A percentile compares a stretch with the other conserved stretches of the same genome.
Evolutionary conservation across 2,888 invertebrate genomes (phyloP).

Genomic region (Dasysyrphus tricinctus): DNA sequence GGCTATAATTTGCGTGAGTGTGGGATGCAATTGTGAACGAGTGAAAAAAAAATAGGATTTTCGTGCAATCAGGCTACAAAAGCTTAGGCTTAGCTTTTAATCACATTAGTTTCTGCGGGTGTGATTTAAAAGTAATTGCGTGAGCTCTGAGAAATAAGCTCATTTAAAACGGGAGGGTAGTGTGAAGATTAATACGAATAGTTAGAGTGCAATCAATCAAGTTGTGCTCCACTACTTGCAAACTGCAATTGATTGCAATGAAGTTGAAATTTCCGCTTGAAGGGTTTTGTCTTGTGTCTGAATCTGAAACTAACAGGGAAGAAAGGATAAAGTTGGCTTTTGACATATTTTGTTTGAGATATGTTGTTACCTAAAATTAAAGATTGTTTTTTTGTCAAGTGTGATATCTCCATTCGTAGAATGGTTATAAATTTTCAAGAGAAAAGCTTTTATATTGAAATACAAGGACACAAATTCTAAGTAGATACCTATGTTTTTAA

Average conservation of each 20-base stretch:
- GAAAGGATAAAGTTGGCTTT: neutral
- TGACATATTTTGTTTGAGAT: neutral
- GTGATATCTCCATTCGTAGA: too few relatives aligned
- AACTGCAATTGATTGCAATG: conserved; percentile 10
- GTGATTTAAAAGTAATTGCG: conserved; percentile 57
- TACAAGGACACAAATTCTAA: too few relatives aligned
- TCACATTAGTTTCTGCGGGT: conserved; percentile 62
- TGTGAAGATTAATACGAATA: neutral
- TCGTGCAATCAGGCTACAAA: conserved; percentile 47
- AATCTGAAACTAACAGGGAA: neutral
- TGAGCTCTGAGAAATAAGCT: conserved; percentile 29
- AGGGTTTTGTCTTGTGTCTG: neutral
- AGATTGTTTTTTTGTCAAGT: too few relatives aligned
- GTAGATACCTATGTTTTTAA: too few relatives aligned
- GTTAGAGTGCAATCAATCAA: conserved; percentile 19
- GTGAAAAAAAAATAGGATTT: conserved; percentile 6
- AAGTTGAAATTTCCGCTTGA: conserved; percentile 6
- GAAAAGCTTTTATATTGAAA: too few relatives aligned
- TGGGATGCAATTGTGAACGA: neutral
- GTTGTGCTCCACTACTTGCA: neutral
- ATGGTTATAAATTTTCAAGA: too few relatives aligned
- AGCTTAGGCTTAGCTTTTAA: conserved; percentile 55
- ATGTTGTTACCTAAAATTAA: too few relatives aligned
- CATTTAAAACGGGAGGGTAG: conserved; percentile 9
- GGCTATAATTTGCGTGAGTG: conserved; percentile 10